Percentiles rank a stretch among this genome's conserved stretches.
Evolutionary conservation across 2,113 vertebrate genomes (phyloP).

Genomic region (Bucco capensis): DNA sequence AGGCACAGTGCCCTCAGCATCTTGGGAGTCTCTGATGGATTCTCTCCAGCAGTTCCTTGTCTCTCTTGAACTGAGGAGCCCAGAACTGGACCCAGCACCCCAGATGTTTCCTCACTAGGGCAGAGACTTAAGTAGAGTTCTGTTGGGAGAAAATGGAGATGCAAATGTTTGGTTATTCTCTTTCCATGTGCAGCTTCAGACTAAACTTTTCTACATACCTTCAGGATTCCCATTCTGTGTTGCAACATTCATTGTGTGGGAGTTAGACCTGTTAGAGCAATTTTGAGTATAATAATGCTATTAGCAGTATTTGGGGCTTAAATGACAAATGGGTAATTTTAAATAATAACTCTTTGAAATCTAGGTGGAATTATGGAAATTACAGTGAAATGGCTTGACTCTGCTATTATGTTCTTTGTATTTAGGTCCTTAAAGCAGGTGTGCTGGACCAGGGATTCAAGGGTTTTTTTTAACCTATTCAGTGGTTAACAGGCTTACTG

Average conservation of each 20-base stretch:
- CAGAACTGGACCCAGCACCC: no score
- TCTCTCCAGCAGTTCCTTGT: no score
- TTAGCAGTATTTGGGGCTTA: conserved; percentile 2
- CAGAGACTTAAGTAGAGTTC: background rate
- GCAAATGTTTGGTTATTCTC: background rate
- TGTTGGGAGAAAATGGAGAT: background rate
- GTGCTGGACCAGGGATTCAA: background rate
- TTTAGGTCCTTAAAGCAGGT: background rate
- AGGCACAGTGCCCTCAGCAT: no score
- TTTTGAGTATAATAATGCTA: background rate
- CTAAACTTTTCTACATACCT: background rate
- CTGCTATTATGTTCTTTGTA: background rate
- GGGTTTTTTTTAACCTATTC: background rate
- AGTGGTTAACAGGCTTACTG: background rate
- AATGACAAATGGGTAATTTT: background rate
- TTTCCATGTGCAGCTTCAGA: background rate
- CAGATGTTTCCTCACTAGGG: no score
- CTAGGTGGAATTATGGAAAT: background rate
- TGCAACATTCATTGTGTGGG: background rate
- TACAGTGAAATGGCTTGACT: background rate
- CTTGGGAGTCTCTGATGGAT: no score
- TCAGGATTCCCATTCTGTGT: background rate
- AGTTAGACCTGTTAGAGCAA: background rate
- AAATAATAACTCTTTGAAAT: background rate
- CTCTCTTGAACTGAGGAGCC: no score